phyloP scores from a whole-genome alignment of 2,888 invertebrate species.

The Oxystoma pomonae region DNA sequence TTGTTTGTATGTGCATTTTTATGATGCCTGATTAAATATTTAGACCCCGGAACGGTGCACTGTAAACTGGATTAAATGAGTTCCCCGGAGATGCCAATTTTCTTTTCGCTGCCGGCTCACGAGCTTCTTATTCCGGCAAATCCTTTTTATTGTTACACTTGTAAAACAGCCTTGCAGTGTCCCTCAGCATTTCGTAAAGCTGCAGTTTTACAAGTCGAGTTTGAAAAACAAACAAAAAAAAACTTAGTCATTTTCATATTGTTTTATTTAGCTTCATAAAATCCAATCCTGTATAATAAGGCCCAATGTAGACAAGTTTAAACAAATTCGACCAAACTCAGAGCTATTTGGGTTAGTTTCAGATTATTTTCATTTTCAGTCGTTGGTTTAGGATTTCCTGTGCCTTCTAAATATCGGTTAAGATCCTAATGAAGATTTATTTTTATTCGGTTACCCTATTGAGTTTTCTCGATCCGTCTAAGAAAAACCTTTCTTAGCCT shows the following conservation, averaged over 20 bases:
- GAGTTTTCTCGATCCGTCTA: background rate
- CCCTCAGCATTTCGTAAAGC: background rate
- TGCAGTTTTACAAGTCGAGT: background rate
- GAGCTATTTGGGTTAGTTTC: background rate
- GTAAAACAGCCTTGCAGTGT: background rate
- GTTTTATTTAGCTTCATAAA: too few species aligned
- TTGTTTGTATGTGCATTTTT: background rate
- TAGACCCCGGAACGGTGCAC: background rate
- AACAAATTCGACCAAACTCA: too few species aligned
- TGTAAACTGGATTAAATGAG: background rate
- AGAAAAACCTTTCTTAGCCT: too few species aligned
- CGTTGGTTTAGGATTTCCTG: background rate
- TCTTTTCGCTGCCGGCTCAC: background rate
- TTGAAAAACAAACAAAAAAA: too few species aligned
- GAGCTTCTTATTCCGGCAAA: background rate
- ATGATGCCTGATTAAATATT: background rate
- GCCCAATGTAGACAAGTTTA: too few species aligned
- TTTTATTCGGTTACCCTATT: background rate
- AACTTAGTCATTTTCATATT: too few species aligned
- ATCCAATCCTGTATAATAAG: too few species aligned
- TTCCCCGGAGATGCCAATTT: background rate
- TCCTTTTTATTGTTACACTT: background rate
- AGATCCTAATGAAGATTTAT: background rate
- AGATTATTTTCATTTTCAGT: background rate
- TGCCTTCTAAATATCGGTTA: background rate